Conservation (phyloP, 2,113 vertebrate genomes). For the Heterochromis multidens region DNA sequence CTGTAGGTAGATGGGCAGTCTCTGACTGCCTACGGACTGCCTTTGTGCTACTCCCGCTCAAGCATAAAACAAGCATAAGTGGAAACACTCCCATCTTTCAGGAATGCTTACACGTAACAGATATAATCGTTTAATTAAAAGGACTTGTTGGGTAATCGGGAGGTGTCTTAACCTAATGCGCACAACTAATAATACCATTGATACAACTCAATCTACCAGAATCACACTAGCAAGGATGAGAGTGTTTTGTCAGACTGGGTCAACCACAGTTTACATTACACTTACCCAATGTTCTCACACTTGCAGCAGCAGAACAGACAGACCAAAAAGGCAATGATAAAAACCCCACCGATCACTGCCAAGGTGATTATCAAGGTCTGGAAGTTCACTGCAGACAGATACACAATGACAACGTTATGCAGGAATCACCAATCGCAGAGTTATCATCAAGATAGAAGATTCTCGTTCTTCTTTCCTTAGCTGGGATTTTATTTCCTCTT, state of each 20-base stretch:
- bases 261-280: neutral
- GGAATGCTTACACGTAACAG: neutral
- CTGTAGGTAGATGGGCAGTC: neutral
- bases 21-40: neutral
- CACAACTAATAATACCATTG: neutral
- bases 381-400: conserved; percentile 86
- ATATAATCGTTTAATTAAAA: neutral
- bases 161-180: neutral
- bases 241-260: neutral
- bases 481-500: neutral
- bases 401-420: neutral
- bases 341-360: conserved; percentile 80
- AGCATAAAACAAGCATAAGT: neutral
- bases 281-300: conserved; percentile 81
- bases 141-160: neutral
- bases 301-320: conserved; percentile 90
- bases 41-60: neutral
- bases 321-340: conserved; percentile 81
- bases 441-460: neutral
- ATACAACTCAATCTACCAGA: neutral
- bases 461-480: neutral
- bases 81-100: neutral
- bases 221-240: neutral
- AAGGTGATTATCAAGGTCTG: conserved; percentile 88
- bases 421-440: neutral